Evolutionary conservation across 2,113 vertebrate genomes (phyloP).

Genomic region (Perca schrenkii): DNA sequence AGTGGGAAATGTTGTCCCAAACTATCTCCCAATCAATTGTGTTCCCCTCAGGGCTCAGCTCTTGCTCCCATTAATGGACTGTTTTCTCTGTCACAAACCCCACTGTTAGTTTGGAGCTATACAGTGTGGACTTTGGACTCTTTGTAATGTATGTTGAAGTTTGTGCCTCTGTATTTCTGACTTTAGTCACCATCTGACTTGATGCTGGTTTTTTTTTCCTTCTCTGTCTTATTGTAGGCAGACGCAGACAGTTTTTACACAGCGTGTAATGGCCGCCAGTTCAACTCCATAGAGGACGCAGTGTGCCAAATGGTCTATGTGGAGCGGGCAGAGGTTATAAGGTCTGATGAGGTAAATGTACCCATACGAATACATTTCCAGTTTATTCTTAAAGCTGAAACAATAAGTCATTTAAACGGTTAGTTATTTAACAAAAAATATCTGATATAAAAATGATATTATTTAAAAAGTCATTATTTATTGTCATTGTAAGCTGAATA

Average conservation of each 20-base stretch:
- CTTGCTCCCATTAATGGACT: not conserved
- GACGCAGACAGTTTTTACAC: conserved; percentile 97
- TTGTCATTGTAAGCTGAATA: not conserved
- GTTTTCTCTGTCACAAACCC: not conserved
- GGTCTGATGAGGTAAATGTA: conserved; percentile 90
- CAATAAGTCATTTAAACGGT: not conserved
- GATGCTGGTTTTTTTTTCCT: not conserved
- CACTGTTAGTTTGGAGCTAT: not conserved
- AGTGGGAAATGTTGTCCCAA: too few species aligned
- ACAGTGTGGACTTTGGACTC: not conserved
- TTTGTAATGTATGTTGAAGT: not conserved
- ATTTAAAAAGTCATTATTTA: too few species aligned
- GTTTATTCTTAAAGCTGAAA: not conserved
- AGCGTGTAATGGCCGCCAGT: conserved; percentile 93
- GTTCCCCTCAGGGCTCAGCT: too few species aligned
- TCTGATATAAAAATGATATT: too few species aligned
- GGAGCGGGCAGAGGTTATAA: conserved; percentile 95
- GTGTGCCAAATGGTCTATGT: conserved; percentile 98
- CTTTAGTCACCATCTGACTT: not conserved
- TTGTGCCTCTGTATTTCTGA: not conserved
- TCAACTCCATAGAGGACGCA: conserved; percentile 98
- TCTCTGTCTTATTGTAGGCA: conserved; percentile 78
- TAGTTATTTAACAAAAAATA: not conserved
- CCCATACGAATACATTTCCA: not conserved
- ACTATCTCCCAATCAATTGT: too few species aligned